Evolutionary conservation across 2,888 invertebrate genomes (phyloP), one percentile per base, ranked within the genome.

Genomic region (Pherbina coryleti): DNA sequence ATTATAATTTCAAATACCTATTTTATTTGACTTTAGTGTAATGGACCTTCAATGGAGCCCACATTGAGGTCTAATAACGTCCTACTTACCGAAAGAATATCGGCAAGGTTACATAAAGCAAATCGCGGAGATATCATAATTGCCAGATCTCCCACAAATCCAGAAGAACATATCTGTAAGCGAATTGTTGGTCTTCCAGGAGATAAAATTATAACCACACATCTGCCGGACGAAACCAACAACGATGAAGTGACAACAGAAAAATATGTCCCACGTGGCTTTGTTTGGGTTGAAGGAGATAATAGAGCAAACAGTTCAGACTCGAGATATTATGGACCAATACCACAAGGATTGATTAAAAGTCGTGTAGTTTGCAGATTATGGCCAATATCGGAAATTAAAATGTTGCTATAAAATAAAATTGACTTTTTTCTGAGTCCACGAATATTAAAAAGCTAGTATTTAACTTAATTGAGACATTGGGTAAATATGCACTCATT

Each of bases 1-100:
- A n/a, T n/a, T n/a, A n/a, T n/a, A n/a, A n/a, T n/a, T n/a, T n/a
- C n/a, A n/a, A n/a, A n/a, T n/a, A n/a, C n/a, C n/a, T n/a, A n/a
- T 34, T 70, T 75, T 67, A 67, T 67, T 80, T 25, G 62, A 64
- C 73, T 78, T 83, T 91, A 97, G 97, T 97, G 97, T 89, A 93
- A 93, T 75, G 98, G 97, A 22, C 96, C 96, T 2, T 98, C 97
- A 0, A 98, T 98, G 98, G 95, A 97, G 88, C 98, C 98, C 5
- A 97, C 97, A 1, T 92, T 98, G 74, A 91, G 92, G 84, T 93
- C 95, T 5, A 93, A 95, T 83, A 96, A 98, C 87, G 91, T 97
- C 77, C 90, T 98, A 34, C 87, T 97, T 7, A 95, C 96, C 0
- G 97, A 97, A 89, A 94, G 96, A 82, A 90, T 97, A 79, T 93